These are phyloP conservation scores for Mimachlamys varia DNA, from an alignment of 2,888 invertebrate genomes.

Conservation along the genomic window DNA sequence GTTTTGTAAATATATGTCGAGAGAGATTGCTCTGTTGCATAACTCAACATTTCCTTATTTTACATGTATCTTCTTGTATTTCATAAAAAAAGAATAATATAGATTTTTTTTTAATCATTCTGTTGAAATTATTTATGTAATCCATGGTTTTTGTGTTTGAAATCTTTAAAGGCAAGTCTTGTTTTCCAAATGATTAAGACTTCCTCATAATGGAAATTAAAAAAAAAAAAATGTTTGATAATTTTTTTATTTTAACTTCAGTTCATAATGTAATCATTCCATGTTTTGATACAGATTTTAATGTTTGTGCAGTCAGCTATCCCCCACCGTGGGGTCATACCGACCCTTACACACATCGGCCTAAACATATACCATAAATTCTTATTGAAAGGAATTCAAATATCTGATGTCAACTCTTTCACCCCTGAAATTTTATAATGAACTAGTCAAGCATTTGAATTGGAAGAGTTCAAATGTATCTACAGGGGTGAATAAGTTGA, in stretches of 20 bases:
- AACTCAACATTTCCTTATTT: background rate
- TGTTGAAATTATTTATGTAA: background rate
- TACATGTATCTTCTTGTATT: background rate
- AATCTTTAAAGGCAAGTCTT: background rate
- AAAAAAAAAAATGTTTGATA: background rate
- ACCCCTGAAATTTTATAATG: no score
- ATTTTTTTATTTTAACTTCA: background rate
- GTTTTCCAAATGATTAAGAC: background rate
- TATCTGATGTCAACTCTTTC: no score
- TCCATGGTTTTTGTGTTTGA: background rate
- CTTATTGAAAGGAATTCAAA: no score
- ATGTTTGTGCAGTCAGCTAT: no score
- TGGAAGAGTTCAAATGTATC: no score
- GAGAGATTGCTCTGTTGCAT: background rate
- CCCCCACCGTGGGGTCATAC: no score
- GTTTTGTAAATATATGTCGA: constrained; percentile 17
- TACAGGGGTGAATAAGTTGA: no score
- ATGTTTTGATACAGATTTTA: background rate
- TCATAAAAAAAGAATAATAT: background rate
- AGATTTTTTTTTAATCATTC: no score
- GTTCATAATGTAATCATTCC: background rate
- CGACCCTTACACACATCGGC: no score
- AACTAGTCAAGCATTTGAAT: no score
- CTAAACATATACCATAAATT: no score
- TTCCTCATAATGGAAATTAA: background rate